A percentile compares a stretch with the other conserved stretches of the same genome.
These are phyloP conservation scores for Imbricaverruca yamaguchii DNA, from an alignment of 2,888 invertebrate species.

Conservation along the genomic window DNA sequence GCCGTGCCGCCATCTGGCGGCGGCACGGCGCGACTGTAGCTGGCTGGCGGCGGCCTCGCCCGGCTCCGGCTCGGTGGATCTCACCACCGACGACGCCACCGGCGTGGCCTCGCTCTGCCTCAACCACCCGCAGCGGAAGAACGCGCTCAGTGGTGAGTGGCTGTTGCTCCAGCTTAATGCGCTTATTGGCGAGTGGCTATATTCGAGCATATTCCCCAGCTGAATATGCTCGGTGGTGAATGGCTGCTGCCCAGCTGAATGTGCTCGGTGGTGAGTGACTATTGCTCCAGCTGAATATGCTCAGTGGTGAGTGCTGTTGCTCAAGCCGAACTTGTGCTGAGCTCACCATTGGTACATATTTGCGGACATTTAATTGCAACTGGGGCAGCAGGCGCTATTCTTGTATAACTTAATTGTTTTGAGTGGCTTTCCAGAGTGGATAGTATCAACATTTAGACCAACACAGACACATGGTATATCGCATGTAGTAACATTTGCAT, in stretches of 20 bases:
- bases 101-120: slow-evolving; percentile 46
- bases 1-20: background rate
- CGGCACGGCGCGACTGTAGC: background rate
- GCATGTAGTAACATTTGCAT: too few relatives aligned
- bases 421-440: too few relatives aligned
- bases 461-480: too few relatives aligned
- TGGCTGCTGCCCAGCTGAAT: slow-evolving; percentile 37
- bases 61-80: slow-evolving; percentile 36
- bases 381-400: too few relatives aligned
- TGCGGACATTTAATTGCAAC: too few relatives aligned
- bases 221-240: slow-evolving; percentile 45
- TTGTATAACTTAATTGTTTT: too few relatives aligned
- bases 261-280: slow-evolving; percentile 43
- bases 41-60: background rate
- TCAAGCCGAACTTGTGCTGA: background rate
- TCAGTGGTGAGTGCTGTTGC: slow-evolving; percentile 41
- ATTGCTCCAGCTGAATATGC: background rate
- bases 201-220: too few relatives aligned
- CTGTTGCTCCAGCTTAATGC: background rate
- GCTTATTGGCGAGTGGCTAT: too few relatives aligned
- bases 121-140: slow-evolving; percentile 43
- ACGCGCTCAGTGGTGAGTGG: slow-evolving; percentile 45
- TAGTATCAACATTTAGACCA: too few relatives aligned
- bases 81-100: slow-evolving; percentile 40
- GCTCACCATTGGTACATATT: too few relatives aligned